Percentiles rank a stretch among this genome's conserved stretches.
Evolutionary conservation across 2,113 vertebrate genomes (phyloP).

Genomic region (Phainopepla nitens): DNA sequence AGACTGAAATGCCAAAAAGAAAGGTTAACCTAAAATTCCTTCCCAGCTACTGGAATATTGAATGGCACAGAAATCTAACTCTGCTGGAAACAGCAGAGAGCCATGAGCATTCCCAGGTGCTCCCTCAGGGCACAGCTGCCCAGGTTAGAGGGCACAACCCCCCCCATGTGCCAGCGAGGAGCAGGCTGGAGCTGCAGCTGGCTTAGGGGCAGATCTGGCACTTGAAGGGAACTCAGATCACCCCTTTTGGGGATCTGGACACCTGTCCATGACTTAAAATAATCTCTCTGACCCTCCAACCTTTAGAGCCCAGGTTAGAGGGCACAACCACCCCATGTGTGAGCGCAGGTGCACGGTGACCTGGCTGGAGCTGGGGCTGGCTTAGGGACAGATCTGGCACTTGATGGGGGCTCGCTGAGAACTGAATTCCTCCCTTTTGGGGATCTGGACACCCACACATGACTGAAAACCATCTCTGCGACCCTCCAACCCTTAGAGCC

Average conservation of each 20-base stretch:
- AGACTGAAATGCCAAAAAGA: background rate
- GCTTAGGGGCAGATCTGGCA: background rate
- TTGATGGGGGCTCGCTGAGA: too few species aligned
- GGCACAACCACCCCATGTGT: accelerated
- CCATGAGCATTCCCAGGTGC: background rate
- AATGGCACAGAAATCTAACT: background rate
- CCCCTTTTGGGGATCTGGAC: background rate
- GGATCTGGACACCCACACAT: accelerated
- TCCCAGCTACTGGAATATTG: background rate
- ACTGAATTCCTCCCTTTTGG: background rate
- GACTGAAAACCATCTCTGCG: too few species aligned
- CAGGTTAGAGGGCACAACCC: background rate
- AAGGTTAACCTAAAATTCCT: background rate
- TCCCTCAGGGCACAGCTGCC: background rate
- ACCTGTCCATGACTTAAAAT: accelerated
- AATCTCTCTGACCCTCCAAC: background rate
- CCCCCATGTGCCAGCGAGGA: background rate
- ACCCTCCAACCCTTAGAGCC: too few species aligned
- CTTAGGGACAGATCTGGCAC: background rate
- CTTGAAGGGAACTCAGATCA: accelerated
- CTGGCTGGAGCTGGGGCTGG: background rate
- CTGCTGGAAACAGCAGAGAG: background rate
- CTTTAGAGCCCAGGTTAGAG: accelerated
- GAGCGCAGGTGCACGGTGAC: background rate
- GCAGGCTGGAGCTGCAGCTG: accelerated